Percentiles rank a stretch among this genome's conserved stretches.
These are phyloP conservation scores for Cololabis saira DNA, from an alignment of 2,113 vertebrate genomes.

Conservation along the genomic window DNA sequence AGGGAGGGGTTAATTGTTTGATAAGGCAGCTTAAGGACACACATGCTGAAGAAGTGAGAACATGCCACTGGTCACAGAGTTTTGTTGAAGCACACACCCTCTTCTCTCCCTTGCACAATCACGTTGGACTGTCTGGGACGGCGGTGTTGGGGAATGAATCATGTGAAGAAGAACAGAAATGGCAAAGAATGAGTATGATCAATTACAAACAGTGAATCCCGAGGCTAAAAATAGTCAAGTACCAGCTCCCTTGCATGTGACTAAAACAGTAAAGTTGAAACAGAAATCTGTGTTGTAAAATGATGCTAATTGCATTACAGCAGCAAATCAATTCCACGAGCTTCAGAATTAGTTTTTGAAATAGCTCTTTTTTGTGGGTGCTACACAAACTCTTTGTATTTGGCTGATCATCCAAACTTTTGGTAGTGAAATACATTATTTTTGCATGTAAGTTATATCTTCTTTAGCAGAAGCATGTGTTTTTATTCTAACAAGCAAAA, in stretches of 20 bases:
- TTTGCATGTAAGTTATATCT: conserved; percentile 62
- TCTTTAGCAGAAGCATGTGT: conserved; percentile 57
- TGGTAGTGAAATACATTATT: conserved; percentile 35
- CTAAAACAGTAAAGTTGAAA: conserved; percentile 71
- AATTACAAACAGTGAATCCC: conserved; percentile 53
- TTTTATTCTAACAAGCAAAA: conserved; percentile 33
- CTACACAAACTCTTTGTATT: conserved; percentile 49
- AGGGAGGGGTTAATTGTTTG: conserved; percentile 51
- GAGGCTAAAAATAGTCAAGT: conserved; percentile 65
- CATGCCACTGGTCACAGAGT: conserved; percentile 40
- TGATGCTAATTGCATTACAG: conserved; percentile 52
- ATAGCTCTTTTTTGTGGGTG: conserved; percentile 56
- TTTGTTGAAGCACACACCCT: conserved; percentile 46
- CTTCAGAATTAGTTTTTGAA: conserved; percentile 58
- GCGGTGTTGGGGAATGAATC: conserved; percentile 32
- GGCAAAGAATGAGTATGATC: conserved; percentile 35
- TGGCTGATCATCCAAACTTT: conserved; percentile 46
- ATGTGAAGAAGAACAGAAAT: conserved; percentile 47
- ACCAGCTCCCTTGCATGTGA: conserved; percentile 79
- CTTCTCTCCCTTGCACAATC: conserved; percentile 64
- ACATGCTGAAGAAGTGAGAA: conserved; percentile 64
- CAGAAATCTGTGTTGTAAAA: conserved; percentile 65
- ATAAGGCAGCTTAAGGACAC: conserved; percentile 71
- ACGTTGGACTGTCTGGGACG: conserved; percentile 64
- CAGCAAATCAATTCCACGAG: conserved; percentile 57